Base-by-base conservation (phyloP, 1,140 invertebrate species). In the Drosophila pruinosa region DNA sequence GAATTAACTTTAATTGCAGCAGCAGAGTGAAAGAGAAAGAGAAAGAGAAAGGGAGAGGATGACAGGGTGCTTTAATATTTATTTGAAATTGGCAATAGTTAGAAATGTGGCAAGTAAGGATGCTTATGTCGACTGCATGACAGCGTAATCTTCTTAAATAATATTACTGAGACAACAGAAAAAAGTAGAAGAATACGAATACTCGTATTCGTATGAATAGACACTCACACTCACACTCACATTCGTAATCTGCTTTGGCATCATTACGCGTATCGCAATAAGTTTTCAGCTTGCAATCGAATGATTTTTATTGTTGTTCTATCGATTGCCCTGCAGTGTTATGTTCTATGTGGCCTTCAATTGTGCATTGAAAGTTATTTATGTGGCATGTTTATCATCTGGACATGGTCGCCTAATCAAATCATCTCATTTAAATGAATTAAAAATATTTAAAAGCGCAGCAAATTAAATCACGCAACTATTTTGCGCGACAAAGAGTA, bases 381-480 rank as follows among this genome's bases (percentile, higher is more conserved):
- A n/a, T 8, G 36, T 14, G 48, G 6, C 24, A 31, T 28, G 4
- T 45, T 41, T 50, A 19, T 57, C 12, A 67, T 12, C 8, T 39
- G 31, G 43, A 39, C 43, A 10, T 45, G 48, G 50, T 45, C 7
- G 45, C 41, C 52, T 82, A 78, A 88, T 82, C 59, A 70, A 88
- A 82, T 88, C 45, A 72, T 63, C 45, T 63, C 38, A 78, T 78
- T 78, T 80, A 89, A 89, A 72, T 71, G 70, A 89, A 80, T 80
- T 89, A 83, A 70, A 78, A 89, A 89, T 81, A 71, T 73, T 77
- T 85, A 78, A 89, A 89, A 75, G 85, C 65, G 50, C 50, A 58
- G 73, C 36, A 89, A 89, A 89, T 89, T 77, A 80, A 89, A 85
- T 89, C 79, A 89, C 70, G 75, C 79, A 89, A 89, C 78, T 88